Conservation (phyloP, 2,113 vertebrate species). For the Hystrix brachyura region DNA sequence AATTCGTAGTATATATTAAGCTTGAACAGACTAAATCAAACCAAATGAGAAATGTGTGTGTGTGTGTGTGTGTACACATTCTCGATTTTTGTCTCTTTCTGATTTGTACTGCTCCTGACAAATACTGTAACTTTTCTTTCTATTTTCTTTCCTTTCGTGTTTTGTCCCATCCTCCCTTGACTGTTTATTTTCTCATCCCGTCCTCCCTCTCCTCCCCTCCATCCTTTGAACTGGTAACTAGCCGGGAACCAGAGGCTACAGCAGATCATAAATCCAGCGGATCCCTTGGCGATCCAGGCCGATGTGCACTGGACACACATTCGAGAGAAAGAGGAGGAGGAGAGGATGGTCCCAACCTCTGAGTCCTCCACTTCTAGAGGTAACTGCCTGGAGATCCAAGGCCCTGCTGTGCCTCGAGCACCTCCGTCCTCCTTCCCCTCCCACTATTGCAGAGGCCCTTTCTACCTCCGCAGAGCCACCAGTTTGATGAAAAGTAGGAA, state of each 20-base stretch:
- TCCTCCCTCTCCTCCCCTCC: constrained; percentile 55
- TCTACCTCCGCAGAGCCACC: neutral
- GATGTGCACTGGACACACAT: constrained; percentile 92
- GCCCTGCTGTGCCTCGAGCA: neutral
- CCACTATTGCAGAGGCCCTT: neutral
- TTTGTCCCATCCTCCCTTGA: constrained; percentile 20
- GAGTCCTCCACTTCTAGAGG: constrained; percentile 93
- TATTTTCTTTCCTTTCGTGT: constrained; percentile 83
- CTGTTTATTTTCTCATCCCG: constrained; percentile 61
- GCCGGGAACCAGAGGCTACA: constrained; percentile 93
- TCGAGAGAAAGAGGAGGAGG: constrained; percentile 91
- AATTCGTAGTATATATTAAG: neutral
- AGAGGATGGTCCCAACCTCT: constrained; percentile 87
- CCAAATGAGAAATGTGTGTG: neutral
- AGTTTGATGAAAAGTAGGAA: neutral
- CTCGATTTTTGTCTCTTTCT: constrained; percentile 74
- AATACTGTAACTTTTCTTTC: constrained; percentile 81
- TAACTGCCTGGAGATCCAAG: constrained; percentile 86
- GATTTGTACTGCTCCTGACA: constrained; percentile 71
- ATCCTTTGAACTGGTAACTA: constrained; percentile 81
- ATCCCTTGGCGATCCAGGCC: constrained; percentile 92
- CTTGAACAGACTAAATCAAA: neutral
- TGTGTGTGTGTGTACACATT: neutral
- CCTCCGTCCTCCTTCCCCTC: neutral
- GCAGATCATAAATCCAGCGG: constrained; percentile 91